Conservation (phyloP, 2,888 invertebrate species). For the Microctonus aethiopoides region DNA sequence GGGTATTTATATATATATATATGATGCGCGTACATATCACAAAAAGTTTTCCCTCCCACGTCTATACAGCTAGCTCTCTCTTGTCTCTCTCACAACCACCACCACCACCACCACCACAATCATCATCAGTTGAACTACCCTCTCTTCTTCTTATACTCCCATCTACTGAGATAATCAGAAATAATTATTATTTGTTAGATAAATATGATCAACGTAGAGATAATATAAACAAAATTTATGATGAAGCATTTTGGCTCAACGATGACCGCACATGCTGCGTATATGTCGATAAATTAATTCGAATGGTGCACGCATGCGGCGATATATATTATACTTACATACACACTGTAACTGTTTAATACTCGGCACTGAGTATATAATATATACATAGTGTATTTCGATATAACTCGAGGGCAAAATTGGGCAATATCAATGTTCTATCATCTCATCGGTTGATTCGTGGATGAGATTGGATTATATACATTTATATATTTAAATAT, state of each 20-base stretch:
- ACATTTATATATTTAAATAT: not conserved
- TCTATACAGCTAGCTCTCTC: too few species aligned
- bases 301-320: not conserved
- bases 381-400: not conserved
- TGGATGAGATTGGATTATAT: not conserved
- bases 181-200: constrained; percentile 64
- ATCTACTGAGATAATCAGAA: constrained; percentile 59
- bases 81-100: constrained; percentile 41
- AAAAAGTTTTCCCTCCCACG: constrained; percentile 42
- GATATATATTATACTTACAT: not conserved
- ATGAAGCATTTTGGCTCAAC: constrained; percentile 15
- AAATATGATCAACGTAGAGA: constrained; percentile 58
- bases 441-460: not conserved
- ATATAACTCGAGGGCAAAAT: not conserved
- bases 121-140: too few species aligned
- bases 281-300: constrained; percentile 1
- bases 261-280: constrained; percentile 2
- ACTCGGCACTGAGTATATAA: not conserved
- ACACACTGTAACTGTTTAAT: too few species aligned
- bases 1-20: too few species aligned
- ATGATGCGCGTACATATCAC: constrained; percentile 55
- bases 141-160: constrained; percentile 26
- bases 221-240: constrained; percentile 35
- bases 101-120: constrained; percentile 47
- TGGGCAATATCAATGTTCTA: constrained; percentile 2